A percentile compares a stretch with the other conserved stretches of the same genome.
These are phyloP conservation scores for Tenthredo livida DNA, from an alignment of 2,888 invertebrate genomes.

Conservation along the genomic window DNA sequence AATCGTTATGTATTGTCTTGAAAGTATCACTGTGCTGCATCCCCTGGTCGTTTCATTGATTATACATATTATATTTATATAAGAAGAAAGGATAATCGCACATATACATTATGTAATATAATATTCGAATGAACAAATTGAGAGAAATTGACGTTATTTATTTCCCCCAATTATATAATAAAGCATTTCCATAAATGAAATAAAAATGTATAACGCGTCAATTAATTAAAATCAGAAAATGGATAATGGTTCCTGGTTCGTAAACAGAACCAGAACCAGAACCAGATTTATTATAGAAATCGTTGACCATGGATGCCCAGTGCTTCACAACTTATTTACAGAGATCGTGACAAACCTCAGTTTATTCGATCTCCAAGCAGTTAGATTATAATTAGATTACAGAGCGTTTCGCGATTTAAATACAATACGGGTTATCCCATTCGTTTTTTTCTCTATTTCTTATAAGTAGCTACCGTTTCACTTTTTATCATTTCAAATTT, in stretches of 20 bases:
- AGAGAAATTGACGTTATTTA: conserved; percentile 27
- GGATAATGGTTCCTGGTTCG: conserved; percentile 27
- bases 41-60: conserved; percentile 68
- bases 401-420: conserved; percentile 65
- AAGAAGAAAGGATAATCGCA: background rate
- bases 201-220: background rate
- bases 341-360: conserved; percentile 67
- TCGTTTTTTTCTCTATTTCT: background rate
- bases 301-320: conserved; percentile 74
- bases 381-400: conserved; percentile 72
- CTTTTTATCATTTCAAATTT: background rate
- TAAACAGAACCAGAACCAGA: conserved; percentile 38
- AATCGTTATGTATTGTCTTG: conserved; percentile 77
- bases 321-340: conserved; percentile 66
- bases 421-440: conserved; percentile 55
- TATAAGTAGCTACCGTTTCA: conserved; percentile 23
- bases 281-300: conserved; percentile 12
- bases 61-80: conserved; percentile 17
- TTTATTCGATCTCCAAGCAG: conserved; percentile 69
- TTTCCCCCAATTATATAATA: background rate
- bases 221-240: background rate
- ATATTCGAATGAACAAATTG: background rate
- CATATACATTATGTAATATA: background rate
- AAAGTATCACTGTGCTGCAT: conserved; percentile 76
- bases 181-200: background rate